phyloP scores from a whole-genome alignment of 2,113 vertebrate genomes.

The Chionomys nivalis region DNA sequence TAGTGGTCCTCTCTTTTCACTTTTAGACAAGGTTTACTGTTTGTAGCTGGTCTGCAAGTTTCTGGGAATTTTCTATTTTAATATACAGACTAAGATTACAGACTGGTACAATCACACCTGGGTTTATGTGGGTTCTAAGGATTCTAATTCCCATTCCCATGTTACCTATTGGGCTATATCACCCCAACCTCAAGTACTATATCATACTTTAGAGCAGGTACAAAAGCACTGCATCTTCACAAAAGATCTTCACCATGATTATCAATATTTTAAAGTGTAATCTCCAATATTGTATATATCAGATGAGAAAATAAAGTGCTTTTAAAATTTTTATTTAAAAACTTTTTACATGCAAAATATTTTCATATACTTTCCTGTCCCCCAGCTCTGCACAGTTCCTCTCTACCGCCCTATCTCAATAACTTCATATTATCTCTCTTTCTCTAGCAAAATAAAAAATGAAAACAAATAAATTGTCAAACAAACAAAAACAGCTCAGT shows the following conservation, averaged over 20 bases:
- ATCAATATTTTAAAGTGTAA: constrained; percentile 22
- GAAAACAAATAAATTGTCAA: not conserved
- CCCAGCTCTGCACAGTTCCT: not conserved
- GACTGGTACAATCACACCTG: not conserved
- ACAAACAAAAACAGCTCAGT: not conserved
- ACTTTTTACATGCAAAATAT: not conserved
- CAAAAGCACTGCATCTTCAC: not conserved
- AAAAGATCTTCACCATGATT: not conserved
- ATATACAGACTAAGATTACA: not conserved
- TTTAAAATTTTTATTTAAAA: not conserved
- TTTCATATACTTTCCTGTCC: not conserved
- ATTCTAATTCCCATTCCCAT: not conserved
- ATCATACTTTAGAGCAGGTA: not conserved
- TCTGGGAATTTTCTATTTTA: not conserved
- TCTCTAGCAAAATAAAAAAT: not conserved
- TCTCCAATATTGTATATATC: not conserved
- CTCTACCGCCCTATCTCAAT: not conserved
- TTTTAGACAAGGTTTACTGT: not conserved
- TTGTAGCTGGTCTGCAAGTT: not conserved
- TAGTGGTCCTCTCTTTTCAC: not conserved
- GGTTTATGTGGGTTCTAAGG: not conserved
- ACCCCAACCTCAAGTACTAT: too few species aligned
- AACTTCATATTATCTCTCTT: not conserved
- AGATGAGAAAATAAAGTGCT: constrained; percentile 21
- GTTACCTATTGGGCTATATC: not conserved